phyloP scores from a whole-genome alignment of 2,888 invertebrate genomes.

The Diachrysia chrysitis region DNA sequence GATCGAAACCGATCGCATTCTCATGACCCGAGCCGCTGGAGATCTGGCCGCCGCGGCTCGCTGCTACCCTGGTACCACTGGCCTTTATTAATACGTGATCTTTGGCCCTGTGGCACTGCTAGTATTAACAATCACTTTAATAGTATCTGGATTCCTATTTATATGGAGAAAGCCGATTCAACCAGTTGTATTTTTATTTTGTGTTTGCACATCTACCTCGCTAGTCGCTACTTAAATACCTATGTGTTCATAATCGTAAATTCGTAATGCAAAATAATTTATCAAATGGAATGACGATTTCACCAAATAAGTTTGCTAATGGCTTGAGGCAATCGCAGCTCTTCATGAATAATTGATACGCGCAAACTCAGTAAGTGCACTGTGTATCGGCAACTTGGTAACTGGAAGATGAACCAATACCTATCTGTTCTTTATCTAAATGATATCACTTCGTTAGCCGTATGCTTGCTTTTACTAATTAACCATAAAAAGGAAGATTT shows the following conservation, averaged over 20 bases:
- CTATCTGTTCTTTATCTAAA: conserved; percentile 11
- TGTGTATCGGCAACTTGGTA: conserved; percentile 10
- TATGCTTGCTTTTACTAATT: conserved; percentile 31
- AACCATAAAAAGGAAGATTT: conserved; percentile 12
- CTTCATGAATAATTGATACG: conserved; percentile 38
- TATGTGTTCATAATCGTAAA: too few species aligned
- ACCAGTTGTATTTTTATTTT: not conserved
- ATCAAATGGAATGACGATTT: conserved; percentile 27
- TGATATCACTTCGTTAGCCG: conserved; percentile 37
- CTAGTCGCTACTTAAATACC: too few species aligned
- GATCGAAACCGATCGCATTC: conserved; percentile 59
- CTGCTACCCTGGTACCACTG: conserved; percentile 55
- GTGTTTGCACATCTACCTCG: not conserved
- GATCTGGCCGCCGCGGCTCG: conserved; percentile 50
- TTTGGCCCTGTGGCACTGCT: conserved; percentile 38
- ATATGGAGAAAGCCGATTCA: not conserved
- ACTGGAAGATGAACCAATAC: conserved; percentile 9
- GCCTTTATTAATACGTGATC: conserved; percentile 51
- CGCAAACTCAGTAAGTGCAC: conserved; percentile 11
- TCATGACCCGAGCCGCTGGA: conserved; percentile 59
- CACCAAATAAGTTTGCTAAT: conserved; percentile 31
- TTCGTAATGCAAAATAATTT: conserved; percentile 6
- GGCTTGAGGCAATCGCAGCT: conserved; percentile 24
- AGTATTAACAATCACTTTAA: conserved; percentile 35
- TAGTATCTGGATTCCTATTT: conserved; percentile 12